These are phyloP conservation scores for Telmatochromis sp. DNA, from an alignment of 2,113 vertebrate genomes.

Conservation along the genomic window DNA sequence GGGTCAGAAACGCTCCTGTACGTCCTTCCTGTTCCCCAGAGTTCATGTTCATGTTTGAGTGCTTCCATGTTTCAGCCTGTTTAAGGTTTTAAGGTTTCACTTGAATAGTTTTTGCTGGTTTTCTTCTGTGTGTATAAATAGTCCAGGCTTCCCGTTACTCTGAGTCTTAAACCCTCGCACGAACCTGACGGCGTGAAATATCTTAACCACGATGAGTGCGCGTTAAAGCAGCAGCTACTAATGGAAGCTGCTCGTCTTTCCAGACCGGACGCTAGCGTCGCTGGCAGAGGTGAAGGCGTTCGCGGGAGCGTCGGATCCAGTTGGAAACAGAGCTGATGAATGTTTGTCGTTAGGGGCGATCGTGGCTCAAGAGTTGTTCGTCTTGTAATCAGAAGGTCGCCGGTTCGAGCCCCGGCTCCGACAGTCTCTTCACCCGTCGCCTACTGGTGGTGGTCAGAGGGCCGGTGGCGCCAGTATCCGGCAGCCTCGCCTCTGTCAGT, in stretches of 20 bases:
- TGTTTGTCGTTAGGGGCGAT: not conserved
- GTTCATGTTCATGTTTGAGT: not conserved
- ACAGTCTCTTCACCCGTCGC: not conserved
- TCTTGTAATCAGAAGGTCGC: not conserved
- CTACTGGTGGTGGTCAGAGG: not conserved
- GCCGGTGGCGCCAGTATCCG: accelerated
- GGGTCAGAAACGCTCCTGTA: not conserved
- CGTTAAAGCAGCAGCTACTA: not conserved
- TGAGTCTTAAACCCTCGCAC: not conserved
- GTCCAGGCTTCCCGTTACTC: not conserved
- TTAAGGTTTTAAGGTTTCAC: not conserved
- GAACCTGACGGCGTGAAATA: not conserved
- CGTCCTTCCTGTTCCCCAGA: not conserved
- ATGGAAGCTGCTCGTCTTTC: not conserved
- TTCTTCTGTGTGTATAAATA: not conserved
- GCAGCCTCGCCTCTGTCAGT: not conserved
- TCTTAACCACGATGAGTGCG: not conserved
- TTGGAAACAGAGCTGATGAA: not conserved
- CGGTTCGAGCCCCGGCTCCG: accelerated
- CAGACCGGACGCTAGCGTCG: not conserved
- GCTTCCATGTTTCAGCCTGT: not conserved
- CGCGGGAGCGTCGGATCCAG: accelerated
- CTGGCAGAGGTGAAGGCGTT: not conserved
- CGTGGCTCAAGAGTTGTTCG: accelerated
- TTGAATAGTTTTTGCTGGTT: not conserved